phyloP scores from a whole-genome alignment of 2,113 vertebrate genomes.

The Rhynchomys soricoides region DNA sequence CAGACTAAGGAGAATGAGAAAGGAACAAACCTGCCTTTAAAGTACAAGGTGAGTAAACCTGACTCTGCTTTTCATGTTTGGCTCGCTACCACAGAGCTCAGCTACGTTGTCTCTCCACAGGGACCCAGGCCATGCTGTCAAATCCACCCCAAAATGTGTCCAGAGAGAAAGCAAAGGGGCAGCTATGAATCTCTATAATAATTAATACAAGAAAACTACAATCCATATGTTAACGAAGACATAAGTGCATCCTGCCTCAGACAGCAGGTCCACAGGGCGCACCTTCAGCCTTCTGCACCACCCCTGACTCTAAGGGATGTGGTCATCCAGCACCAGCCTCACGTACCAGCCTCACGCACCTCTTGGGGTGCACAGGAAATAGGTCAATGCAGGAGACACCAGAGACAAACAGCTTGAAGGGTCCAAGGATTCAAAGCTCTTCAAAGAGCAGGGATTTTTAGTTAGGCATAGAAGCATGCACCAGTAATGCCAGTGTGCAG shows the following conservation, averaged over 20 bases:
- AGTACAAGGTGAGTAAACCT: not conserved
- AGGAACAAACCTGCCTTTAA: not conserved
- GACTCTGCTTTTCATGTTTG: not conserved
- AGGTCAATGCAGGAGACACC: not conserved
- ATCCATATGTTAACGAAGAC: not conserved
- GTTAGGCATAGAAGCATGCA: not conserved
- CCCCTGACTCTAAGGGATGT: fast-evolving
- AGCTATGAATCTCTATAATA: not conserved
- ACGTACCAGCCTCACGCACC: not conserved
- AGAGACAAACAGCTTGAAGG: not conserved
- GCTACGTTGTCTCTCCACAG: not conserved
- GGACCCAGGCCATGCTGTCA: not conserved
- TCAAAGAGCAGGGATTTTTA: not conserved
- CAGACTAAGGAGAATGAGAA: not conserved
- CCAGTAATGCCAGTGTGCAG: not conserved
- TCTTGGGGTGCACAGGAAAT: not conserved
- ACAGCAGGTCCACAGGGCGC: not conserved
- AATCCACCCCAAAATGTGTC: not conserved
- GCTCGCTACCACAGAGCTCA: not conserved
- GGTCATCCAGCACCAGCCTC: fast-evolving
- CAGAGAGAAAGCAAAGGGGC: not conserved
- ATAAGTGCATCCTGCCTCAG: fast-evolving
- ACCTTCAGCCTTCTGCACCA: fast-evolving
- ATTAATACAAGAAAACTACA: not conserved
- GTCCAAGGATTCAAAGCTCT: not conserved